These are phyloP conservation scores for Vanessa atalanta DNA, from an alignment of 1,140 invertebrate genomes.

Conservation along the genomic window DNA sequence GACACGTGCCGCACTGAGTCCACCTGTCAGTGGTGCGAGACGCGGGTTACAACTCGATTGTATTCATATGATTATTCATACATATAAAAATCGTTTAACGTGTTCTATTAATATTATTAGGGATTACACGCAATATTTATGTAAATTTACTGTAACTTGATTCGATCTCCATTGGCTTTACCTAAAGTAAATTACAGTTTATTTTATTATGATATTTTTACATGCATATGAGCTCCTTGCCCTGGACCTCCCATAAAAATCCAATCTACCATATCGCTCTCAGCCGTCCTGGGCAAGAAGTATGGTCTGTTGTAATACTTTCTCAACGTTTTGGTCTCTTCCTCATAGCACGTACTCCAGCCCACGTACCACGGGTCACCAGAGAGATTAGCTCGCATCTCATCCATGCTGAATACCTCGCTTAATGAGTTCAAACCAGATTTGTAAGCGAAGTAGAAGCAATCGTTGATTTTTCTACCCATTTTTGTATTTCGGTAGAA, in stretches of 20 bases:
- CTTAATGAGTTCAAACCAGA: constrained; percentile 86
- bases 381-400: constrained; percentile 83
- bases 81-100: too few relatives aligned
- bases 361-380: constrained; percentile 94
- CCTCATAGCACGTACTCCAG: constrained; percentile 95
- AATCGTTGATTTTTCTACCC: constrained; percentile 82
- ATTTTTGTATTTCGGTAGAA: constrained; percentile 84
- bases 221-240: constrained; percentile 95
- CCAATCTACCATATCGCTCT: constrained; percentile 94
- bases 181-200: too few relatives aligned
- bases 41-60: too few relatives aligned
- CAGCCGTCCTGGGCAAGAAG: constrained; percentile 91
- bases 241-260: constrained; percentile 97
- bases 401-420: constrained; percentile 89
- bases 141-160: too few relatives aligned
- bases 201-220: constrained; percentile 1
- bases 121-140: too few relatives aligned
- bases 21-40: constrained; percentile 82
- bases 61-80: too few relatives aligned
- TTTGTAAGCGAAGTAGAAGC: constrained; percentile 96
- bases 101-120: too few relatives aligned
- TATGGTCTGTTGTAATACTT: constrained; percentile 92
- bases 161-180: not conserved
- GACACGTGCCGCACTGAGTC: constrained; percentile 95
- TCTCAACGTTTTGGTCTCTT: constrained; percentile 87